phyloP scores from a whole-genome alignment of 2,888 invertebrate species.

The Cosmia trapezina region DNA sequence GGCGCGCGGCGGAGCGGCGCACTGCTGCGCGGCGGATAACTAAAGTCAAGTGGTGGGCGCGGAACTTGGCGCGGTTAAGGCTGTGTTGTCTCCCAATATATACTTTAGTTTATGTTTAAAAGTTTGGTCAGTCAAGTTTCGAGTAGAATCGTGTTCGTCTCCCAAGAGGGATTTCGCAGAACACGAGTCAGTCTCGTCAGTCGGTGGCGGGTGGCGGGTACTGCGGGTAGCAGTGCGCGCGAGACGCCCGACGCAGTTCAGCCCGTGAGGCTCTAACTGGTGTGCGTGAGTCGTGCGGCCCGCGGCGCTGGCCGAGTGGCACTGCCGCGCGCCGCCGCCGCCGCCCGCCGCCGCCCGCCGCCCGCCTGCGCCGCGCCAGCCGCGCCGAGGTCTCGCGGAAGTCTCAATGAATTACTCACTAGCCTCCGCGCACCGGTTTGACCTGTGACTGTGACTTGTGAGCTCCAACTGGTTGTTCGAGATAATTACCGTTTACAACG shows the following conservation, averaged over 20 bases:
- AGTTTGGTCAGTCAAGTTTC: slow-evolving; percentile 45
- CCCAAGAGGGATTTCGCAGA: slow-evolving; percentile 70
- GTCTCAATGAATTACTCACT: slow-evolving; percentile 55
- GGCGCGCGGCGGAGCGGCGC: slow-evolving; percentile 28
- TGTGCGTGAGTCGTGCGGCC: slow-evolving; percentile 73
- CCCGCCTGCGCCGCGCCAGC: slow-evolving; percentile 23
- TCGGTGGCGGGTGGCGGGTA: slow-evolving; percentile 21
- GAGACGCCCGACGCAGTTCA: slow-evolving; percentile 75
- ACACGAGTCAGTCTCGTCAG: slow-evolving; percentile 58
- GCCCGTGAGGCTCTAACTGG: slow-evolving; percentile 81
- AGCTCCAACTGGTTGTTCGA: slow-evolving; percentile 29
- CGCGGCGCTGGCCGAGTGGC: slow-evolving; percentile 71
- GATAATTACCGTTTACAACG: not conserved
- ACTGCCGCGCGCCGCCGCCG: slow-evolving; percentile 59
- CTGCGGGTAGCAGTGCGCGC: slow-evolving; percentile 48
- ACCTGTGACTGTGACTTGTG: slow-evolving; percentile 29
- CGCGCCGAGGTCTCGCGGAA: slow-evolving; percentile 58
- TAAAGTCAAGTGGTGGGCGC: slow-evolving; percentile 9
- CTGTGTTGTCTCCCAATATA: slow-evolving; percentile 8
- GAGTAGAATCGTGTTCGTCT: slow-evolving; percentile 68
- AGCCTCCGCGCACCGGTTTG: slow-evolving; percentile 54
- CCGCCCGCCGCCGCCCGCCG: slow-evolving; percentile 32
- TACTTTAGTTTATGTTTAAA: too few relatives aligned
- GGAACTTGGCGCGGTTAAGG: slow-evolving; percentile 14
- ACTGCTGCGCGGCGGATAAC: slow-evolving; percentile 28